These are phyloP conservation scores for Lepus oiostolus DNA, from an alignment of 2,797 vertebrate species.

Conservation along the genomic window DNA sequence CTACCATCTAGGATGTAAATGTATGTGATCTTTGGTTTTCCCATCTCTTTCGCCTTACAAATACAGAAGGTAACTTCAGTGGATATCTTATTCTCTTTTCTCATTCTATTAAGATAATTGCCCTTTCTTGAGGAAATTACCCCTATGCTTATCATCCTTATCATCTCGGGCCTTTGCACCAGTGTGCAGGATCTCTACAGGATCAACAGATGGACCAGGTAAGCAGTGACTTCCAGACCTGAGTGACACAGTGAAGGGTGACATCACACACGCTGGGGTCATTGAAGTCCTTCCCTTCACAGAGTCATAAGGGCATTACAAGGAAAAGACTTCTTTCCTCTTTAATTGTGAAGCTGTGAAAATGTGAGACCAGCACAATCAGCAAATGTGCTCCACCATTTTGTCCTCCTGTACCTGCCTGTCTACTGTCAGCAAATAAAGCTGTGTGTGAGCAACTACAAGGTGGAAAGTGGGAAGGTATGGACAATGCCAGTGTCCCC, in stretches of 20 bases:
- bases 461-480: not conserved
- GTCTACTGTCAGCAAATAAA: not conserved
- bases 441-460: not conserved
- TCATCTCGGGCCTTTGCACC: too few relatives aligned
- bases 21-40: not conserved
- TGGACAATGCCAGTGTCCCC: too few relatives aligned
- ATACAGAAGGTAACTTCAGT: not conserved
- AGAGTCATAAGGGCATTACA: not conserved
- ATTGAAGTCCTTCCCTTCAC: not conserved
- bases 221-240: not conserved
- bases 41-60: not conserved
- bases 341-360: not conserved
- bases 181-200: not conserved
- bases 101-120: not conserved
- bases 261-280: not conserved
- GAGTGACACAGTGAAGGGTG: not conserved
- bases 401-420: too few relatives aligned
- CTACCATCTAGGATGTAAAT: not conserved
- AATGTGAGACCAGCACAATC: not conserved
- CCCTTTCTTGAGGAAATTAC: not conserved
- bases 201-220: not conserved
- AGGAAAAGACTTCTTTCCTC: not conserved
- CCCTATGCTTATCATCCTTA: too few relatives aligned
- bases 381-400: not conserved
- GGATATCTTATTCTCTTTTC: not conserved